Evolutionary conservation across 2,888 invertebrate genomes (phyloP), one percentile per base, ranked within the genome.

Genomic region (Eupithecia exiguata): DNA sequence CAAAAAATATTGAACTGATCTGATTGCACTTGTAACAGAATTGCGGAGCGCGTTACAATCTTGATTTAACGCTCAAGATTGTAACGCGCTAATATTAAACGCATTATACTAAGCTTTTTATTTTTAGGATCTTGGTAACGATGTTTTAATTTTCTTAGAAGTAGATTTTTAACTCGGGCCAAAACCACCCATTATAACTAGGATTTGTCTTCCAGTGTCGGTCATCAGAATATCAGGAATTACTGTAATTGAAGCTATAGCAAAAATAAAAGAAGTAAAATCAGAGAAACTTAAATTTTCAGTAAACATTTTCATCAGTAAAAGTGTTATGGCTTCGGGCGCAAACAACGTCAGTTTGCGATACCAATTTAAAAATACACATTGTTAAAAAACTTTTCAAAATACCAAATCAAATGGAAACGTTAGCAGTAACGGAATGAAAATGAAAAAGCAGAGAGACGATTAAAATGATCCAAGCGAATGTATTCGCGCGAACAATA

Each of bases 401-500:
- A 78, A 80, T 69, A 69, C n/a, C 67, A 70, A 75, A 75, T 70
- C 72, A 68, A 75, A 70, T 72, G 74, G 74, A 77, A 75, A 74
- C 58, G 40, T 75, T 70, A 70, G 65, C 70, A 70, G 73, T 72
- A 70, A 66, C 73, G 65, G 58, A 62, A 70, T 75, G 21, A 75
- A 89, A 90, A 88, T 88, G 86, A 87, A 87, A 90, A 90, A 88
- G 85, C 87, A 85, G 83, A 87, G 86, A 86, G 86, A 86, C 91
- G 90, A 93, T 92, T 92, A 91, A 92, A 93, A 91, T 92, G 91
- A 92, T 91, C 91, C 92, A 91, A 91, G 91, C 91, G 92, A 93
- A 93, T 89, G 92, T 93, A 91, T 92, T 92, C 92, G 92, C 89
- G 92, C 90, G 92, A 91, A 93, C 93, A 94, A 94, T 94, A 94